Evolutionary conservation across 2,113 vertebrate genomes (phyloP).

Genomic region (Acanthochromis polyacanthus): DNA sequence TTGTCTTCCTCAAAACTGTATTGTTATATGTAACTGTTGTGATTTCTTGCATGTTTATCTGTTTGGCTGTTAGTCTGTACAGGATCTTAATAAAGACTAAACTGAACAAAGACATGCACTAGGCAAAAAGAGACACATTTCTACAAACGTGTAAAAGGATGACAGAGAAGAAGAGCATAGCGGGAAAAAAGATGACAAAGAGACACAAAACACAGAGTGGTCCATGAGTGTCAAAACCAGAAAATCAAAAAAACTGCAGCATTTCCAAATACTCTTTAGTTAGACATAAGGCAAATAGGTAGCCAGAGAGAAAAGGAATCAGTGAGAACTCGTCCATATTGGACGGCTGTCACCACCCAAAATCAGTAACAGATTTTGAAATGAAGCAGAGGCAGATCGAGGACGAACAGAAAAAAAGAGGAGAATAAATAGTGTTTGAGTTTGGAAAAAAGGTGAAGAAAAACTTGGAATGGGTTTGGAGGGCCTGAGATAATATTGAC

Average conservation of each 20-base stretch:
- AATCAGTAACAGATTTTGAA: constrained; percentile 46
- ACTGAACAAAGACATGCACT: neutral
- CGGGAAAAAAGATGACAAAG: constrained; percentile 2
- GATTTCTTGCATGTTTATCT: too few relatives aligned
- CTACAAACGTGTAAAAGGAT: neutral
- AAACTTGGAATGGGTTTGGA: constrained; percentile 52
- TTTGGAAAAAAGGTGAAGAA: constrained; percentile 49
- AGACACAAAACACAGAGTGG: neutral
- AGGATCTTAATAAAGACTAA: neutral
- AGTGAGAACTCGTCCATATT: constrained; percentile 3
- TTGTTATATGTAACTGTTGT: too few relatives aligned
- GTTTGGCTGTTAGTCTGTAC: neutral
- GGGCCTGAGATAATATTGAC: constrained; percentile 70
- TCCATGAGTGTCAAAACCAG: neutral
- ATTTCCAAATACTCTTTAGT: constrained; percentile 18
- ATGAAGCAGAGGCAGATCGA: constrained; percentile 27
- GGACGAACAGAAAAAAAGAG: constrained; percentile 20
- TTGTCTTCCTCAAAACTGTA: too few relatives aligned
- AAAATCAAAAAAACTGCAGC: neutral
- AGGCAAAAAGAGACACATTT: neutral
- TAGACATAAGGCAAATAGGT: constrained; percentile 28
- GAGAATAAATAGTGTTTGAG: constrained; percentile 41
- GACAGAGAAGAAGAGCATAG: neutral
- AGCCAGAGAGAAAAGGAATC: constrained; percentile 20
- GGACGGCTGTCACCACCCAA: constrained; percentile 28